Percentiles rank a stretch among this genome's conserved stretches.
Evolutionary conservation across 2,888 invertebrate species (phyloP).

Genomic region (Steinernema hermaphroditum): DNA sequence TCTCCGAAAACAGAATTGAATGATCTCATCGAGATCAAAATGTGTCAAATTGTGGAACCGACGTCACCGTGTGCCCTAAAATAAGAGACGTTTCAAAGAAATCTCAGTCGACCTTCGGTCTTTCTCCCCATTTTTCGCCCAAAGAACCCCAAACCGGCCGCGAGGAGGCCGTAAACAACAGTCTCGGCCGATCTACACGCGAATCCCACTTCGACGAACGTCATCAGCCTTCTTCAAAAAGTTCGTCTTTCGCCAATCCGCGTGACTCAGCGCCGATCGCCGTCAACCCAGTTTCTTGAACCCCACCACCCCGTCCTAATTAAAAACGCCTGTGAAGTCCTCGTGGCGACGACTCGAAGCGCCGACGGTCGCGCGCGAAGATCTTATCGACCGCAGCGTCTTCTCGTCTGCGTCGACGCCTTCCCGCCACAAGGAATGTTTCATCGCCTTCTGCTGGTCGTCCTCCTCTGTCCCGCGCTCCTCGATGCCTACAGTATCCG

Average conservation of each 20-base stretch:
- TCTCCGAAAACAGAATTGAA: too few relatives aligned
- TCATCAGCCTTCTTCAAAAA: too few relatives aligned
- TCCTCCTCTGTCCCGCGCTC: not conserved
- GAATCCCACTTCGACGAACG: too few relatives aligned
- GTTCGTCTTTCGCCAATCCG: not conserved
- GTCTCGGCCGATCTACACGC: too few relatives aligned
- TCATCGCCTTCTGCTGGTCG: not conserved
- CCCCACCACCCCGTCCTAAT: not conserved
- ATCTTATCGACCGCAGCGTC: constrained; percentile 9
- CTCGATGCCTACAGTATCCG: not conserved
- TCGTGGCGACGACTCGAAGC: not conserved
- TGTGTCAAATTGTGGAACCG: too few relatives aligned
- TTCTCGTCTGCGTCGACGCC: not conserved
- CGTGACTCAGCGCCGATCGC: constrained; percentile 1
- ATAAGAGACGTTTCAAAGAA: too few relatives aligned
- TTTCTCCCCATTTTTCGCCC: too few relatives aligned
- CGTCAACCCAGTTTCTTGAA: constrained; percentile 27
- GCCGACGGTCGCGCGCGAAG: not conserved
- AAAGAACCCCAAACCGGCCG: too few relatives aligned
- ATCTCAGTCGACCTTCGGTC: too few relatives aligned
- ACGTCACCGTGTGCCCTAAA: too few relatives aligned
- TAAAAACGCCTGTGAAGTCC: not conserved
- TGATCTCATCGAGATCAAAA: too few relatives aligned
- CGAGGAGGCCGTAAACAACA: too few relatives aligned
- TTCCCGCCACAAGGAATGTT: constrained; percentile 7